A percentile compares a stretch with the other conserved stretches of the same genome.
These are phyloP conservation scores for Halisarca cf. caerulea DNA, from an alignment of 37 sponge, comb jelly and placozoan genomes.

Conservation along the genomic window DNA sequence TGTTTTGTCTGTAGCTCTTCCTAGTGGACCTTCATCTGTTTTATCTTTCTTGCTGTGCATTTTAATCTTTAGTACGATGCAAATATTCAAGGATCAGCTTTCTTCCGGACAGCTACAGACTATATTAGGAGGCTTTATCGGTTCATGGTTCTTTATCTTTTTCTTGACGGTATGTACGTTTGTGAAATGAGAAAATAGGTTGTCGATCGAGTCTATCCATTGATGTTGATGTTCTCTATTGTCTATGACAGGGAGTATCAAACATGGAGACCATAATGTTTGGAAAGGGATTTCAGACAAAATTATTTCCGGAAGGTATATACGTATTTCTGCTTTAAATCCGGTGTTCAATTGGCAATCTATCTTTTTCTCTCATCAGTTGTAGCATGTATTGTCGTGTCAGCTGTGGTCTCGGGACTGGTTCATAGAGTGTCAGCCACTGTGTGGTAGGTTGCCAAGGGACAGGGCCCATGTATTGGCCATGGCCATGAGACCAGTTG, in stretches of 20 bases:
- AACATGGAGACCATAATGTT: conserved; percentile 52
- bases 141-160: conserved; percentile 82
- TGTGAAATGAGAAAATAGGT: background rate
- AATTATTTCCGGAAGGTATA: conserved; percentile 78
- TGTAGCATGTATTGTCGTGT: conserved; percentile 32
- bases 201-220: too few relatives aligned
- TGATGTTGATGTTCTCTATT: too few relatives aligned
- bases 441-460: conserved; percentile 65
- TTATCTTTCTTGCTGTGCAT: conserved; percentile 63
- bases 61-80: conserved; percentile 83
- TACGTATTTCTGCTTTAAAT: background rate
- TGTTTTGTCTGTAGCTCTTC: conserved; percentile 40
- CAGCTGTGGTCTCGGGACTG: conserved; percentile 63
- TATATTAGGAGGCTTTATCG: conserved; percentile 81
- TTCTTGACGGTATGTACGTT: conserved; percentile 74
- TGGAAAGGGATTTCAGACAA: conserved; percentile 47
- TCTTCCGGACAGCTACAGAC: conserved; percentile 52
- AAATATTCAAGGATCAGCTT: conserved; percentile 73
- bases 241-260: conserved; percentile 48
- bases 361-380: conserved; percentile 35
- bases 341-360: background rate
- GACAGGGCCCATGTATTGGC: too few relatives aligned
- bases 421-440: conserved; percentile 87
- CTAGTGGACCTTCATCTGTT: conserved; percentile 56
- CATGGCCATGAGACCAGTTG: background rate